Evolutionary conservation across 2,113 vertebrate genomes (phyloP).

Genomic region (Promerops cafer): DNA sequence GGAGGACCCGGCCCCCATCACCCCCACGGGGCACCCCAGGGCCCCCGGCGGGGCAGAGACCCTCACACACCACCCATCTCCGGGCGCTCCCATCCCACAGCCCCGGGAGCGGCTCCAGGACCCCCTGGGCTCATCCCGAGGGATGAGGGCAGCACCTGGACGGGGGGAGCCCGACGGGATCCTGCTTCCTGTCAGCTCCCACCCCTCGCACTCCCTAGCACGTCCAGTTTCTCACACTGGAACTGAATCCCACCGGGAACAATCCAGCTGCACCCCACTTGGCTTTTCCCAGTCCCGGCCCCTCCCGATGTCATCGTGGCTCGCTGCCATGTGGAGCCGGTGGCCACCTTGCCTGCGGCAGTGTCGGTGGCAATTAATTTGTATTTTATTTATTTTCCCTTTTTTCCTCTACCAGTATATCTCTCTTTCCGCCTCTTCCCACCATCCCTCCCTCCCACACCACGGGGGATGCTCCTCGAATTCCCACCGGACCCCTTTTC

Average conservation of each 20-base stretch:
- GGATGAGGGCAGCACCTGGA: background rate
- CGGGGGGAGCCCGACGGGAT: background rate
- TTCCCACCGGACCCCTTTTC: background rate
- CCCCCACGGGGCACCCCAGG: background rate
- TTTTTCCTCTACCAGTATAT: accelerated
- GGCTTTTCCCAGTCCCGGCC: background rate
- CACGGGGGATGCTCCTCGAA: accelerated
- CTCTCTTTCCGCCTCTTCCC: accelerated
- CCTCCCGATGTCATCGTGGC: background rate
- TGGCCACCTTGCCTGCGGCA: accelerated
- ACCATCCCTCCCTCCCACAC: accelerated
- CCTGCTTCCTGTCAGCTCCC: no score
- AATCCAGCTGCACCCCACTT: accelerated
- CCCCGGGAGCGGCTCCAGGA: background rate
- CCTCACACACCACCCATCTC: background rate
- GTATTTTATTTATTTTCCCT: background rate
- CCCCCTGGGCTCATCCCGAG: background rate
- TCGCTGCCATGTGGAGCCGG: background rate
- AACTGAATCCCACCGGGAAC: background rate
- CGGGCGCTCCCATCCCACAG: background rate
- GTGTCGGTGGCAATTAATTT: accelerated
- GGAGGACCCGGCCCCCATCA: no score
- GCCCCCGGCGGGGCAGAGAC: background rate
- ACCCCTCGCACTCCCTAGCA: background rate
- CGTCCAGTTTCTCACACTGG: accelerated